Evolutionary conservation across 2,797 vertebrate species (phyloP), one percentile per base, ranked within the genome.

Genomic region (Hippocampus kuda): DNA sequence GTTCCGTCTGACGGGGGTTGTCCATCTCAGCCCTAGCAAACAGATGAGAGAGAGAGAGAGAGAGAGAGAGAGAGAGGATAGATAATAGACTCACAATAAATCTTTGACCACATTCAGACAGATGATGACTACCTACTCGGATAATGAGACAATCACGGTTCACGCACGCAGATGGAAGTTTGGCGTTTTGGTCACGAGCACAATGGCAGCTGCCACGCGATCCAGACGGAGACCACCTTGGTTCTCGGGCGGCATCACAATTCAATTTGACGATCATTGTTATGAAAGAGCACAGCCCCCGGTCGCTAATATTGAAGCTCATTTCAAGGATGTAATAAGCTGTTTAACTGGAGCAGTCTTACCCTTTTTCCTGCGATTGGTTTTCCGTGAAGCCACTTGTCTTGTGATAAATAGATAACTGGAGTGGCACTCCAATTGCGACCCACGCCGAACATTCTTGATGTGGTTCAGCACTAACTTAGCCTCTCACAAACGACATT

Each of bases 241-340:
- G 67, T 71, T 76, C 44, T 78, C 56, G 60, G 54, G 72, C 80
- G 68, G 75, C 79, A 75, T 66, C 72, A 72, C 76, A 79, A 77
- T 77, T 70, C 42, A 70, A 74, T 82, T 79, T 83, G 65, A 71
- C 83, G 83, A 86, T 83, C 70, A 66, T 59, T 71, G 72, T 62
- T 62, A 62, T 12, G 74, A 73, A 75, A 48, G 65, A 70, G 60
- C 68, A 68, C 72, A 65, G 51, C 34, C 70, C 57, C 53, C 61
- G 66, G 27, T 78, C 66, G 72, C 71, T 68, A 70, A 76, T 70
- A 70, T 67, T 69, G 72, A 68, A 67, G 70, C 70, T 74, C 79
- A 83, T 81, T 83, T 56, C 72, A 74, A 81, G 34, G 42, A 42
- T 56, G 18, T 56, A 67, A 48, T 46, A 42, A 42, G 26, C 5